These are phyloP conservation scores for Rhogogaster chlorosoma DNA, from an alignment of 2,888 invertebrate species.

Conservation along the genomic window DNA sequence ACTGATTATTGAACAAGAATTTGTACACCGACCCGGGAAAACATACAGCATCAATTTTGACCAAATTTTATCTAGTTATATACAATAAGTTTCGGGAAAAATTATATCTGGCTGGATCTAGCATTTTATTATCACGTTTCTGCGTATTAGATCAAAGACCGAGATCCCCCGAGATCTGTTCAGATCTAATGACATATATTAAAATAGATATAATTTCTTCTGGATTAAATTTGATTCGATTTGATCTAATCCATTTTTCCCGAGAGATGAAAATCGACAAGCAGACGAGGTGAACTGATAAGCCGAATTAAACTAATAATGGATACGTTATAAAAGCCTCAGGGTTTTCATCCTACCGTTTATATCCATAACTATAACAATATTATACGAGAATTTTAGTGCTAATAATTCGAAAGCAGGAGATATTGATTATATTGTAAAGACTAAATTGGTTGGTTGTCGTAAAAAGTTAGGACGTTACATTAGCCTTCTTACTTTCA, in stretches of 20 bases:
- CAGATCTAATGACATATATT: no score
- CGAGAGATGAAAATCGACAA: conserved; percentile 5
- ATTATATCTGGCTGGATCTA: no score
- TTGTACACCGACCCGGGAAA: not conserved
- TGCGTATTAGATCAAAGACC: no score
- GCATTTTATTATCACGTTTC: no score
- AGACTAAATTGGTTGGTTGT: conserved; percentile 14
- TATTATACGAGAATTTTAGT: not conserved
- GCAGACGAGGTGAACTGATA: not conserved
- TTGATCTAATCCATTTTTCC: no score
- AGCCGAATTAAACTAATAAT: not conserved
- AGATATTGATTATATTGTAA: conserved; percentile 33
- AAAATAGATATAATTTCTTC: no score
- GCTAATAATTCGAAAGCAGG: not conserved
- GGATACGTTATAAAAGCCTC: not conserved
- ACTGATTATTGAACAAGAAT: not conserved
- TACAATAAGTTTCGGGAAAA: no score
- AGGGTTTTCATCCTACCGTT: not conserved
- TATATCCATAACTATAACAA: not conserved
- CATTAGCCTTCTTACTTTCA: conserved; percentile 36
- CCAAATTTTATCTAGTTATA: no score
- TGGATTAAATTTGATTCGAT: no score
- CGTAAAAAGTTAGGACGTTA: conserved; percentile 24
- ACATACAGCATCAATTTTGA: no score
- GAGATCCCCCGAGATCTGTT: no score